phyloP scores from a whole-genome alignment of 2,797 vertebrate genomes.

The Sternotherus odoratus region DNA sequence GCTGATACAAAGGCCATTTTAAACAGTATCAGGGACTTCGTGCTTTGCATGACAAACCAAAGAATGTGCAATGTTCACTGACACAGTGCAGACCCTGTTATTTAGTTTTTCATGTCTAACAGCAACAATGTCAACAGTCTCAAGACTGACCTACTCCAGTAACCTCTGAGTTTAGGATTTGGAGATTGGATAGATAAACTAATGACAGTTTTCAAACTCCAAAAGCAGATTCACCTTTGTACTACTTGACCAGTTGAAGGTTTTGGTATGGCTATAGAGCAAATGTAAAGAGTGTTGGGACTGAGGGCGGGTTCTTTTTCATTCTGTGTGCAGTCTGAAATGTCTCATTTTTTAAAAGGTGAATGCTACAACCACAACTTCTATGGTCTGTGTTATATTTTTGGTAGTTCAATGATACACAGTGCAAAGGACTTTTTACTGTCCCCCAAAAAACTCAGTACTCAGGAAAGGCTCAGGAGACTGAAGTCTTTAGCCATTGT shows the following conservation, averaged over 20 bases:
- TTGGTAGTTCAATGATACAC: background rate
- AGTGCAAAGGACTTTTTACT: background rate
- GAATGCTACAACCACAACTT: background rate
- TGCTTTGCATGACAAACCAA: constrained; percentile 66
- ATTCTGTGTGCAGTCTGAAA: background rate
- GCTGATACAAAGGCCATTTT: constrained; percentile 63
- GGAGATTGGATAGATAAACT: constrained; percentile 77
- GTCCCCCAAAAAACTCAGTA: too few relatives aligned
- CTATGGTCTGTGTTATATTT: background rate
- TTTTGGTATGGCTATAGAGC: background rate
- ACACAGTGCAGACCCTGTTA: constrained; percentile 64
- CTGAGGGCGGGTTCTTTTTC: background rate
- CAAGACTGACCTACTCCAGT: constrained; percentile 66
- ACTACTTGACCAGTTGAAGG: background rate
- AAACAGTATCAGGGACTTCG: constrained; percentile 58
- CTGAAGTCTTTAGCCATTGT: background rate
- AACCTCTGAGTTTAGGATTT: constrained; percentile 76
- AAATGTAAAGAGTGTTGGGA: background rate
- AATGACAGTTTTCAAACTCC: constrained; percentile 46
- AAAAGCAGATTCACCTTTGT: background rate
- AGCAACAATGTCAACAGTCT: constrained; percentile 72
- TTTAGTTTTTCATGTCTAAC: constrained; percentile 70
- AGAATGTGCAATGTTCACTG: constrained; percentile 67
- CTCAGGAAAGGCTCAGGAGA: background rate
- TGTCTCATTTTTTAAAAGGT: background rate